Conservation (phyloP, 2,888 invertebrate species). For the Cartodere bifasciata region DNA sequence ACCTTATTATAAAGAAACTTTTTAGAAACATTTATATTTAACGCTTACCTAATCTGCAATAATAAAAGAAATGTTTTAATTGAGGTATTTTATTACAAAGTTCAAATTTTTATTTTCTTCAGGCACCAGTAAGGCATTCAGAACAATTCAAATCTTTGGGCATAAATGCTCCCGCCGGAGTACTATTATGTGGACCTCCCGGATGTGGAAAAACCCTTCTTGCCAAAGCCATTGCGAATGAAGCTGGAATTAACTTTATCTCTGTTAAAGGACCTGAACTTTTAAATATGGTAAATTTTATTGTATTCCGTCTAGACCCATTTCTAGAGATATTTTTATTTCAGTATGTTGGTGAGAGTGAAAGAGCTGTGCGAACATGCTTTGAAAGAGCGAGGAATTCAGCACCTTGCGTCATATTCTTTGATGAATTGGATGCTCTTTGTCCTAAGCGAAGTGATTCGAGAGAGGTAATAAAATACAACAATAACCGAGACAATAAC, state of each 20-base stretch:
- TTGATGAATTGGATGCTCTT: conserved; percentile 94
- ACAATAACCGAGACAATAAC: not conserved
- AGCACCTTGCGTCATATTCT: conserved; percentile 96
- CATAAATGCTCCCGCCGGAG: conserved; percentile 71
- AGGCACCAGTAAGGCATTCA: conserved; percentile 83
- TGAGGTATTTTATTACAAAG: conserved; percentile 2
- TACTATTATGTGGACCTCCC: conserved; percentile 92
- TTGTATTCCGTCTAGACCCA: conserved; percentile 1
- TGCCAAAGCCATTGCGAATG: conserved; percentile 97
- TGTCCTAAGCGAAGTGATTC: conserved; percentile 80
- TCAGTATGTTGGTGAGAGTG: conserved; percentile 96
- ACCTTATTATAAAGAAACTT: no score
- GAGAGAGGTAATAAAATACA: conserved; percentile 39
- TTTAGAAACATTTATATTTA: no score
- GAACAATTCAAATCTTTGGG: conserved; percentile 69
- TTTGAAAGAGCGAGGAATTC: conserved; percentile 92
- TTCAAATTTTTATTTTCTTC: conserved; percentile 17
- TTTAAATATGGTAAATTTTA: conserved; percentile 73
- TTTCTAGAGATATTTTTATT: conserved; percentile 21
- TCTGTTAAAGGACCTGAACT: conserved; percentile 98
- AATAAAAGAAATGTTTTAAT: not conserved
- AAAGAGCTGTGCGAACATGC: conserved; percentile 89
- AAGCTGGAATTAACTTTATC: conserved; percentile 96
- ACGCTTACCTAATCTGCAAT: no score
- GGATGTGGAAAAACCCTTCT: conserved; percentile 93